phyloP scores from a whole-genome alignment of 2,888 invertebrate genomes.

The Melieria omissa region DNA sequence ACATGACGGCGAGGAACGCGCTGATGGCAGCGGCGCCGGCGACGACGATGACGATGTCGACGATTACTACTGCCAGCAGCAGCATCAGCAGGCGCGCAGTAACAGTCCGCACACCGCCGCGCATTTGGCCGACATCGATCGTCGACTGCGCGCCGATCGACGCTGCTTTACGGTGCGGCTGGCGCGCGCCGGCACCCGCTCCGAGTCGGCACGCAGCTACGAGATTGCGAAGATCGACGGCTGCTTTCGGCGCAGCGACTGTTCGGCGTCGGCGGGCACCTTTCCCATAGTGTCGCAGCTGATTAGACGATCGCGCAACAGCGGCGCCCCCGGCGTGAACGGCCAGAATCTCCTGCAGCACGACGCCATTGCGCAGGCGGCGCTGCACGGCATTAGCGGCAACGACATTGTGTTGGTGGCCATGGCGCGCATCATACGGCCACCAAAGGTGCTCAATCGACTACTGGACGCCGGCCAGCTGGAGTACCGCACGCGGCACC shows the following conservation, averaged over 20 bases:
- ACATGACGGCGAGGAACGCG: slow-evolving; percentile 33
- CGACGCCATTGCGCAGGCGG: slow-evolving; percentile 68
- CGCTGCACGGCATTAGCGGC: slow-evolving; percentile 69
- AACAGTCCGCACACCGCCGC: slow-evolving; percentile 49
- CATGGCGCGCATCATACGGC: slow-evolving; percentile 78
- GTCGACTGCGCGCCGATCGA: slow-evolving; percentile 67
- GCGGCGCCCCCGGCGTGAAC: slow-evolving; percentile 36
- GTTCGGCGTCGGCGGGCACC: slow-evolving; percentile 64
- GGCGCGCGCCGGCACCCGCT: slow-evolving; percentile 76
- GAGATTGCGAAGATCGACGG: slow-evolving; percentile 79
- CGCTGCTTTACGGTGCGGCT: slow-evolving; percentile 72
- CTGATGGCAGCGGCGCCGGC: slow-evolving; percentile 49
- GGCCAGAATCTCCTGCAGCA: slow-evolving; percentile 53
- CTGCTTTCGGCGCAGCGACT: slow-evolving; percentile 71
- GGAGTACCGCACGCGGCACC: slow-evolving; percentile 90
- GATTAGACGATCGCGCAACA: slow-evolving; percentile 67
- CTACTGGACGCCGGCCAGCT: slow-evolving; percentile 77
- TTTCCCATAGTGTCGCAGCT: slow-evolving; percentile 66
- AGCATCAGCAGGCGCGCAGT: slow-evolving; percentile 8
- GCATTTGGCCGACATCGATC: slow-evolving; percentile 58
- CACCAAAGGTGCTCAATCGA: slow-evolving; percentile 75
- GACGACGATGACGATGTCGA: slow-evolving; percentile 69
- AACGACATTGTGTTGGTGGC: slow-evolving; percentile 78
- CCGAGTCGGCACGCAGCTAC: slow-evolving; percentile 76
- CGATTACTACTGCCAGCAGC: slow-evolving; percentile 45